A percentile compares a stretch with the other conserved stretches of the same genome.
Evolutionary conservation across 2,113 vertebrate species (phyloP).

Genomic region (Mus pahari): DNA sequence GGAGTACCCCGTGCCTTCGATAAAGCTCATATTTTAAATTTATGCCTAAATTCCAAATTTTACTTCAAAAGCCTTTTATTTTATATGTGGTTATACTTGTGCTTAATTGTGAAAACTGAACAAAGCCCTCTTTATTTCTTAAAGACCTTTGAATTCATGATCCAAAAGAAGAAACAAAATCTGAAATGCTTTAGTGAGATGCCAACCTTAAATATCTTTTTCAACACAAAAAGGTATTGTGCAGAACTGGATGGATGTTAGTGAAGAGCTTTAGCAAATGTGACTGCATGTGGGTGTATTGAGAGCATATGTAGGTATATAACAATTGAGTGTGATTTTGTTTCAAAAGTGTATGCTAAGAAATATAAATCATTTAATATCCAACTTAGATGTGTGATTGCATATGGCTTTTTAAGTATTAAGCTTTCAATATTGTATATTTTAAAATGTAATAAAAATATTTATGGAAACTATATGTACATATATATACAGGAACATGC

Average conservation of each 20-base stretch:
- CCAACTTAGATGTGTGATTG: background rate
- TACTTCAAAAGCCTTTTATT: background rate
- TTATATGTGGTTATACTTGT: background rate
- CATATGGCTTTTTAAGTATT: background rate
- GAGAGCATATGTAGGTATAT: background rate
- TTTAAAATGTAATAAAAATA: background rate
- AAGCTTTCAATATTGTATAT: background rate
- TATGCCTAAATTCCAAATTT: background rate
- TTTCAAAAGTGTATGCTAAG: constrained; percentile 27
- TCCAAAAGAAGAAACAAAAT: background rate
- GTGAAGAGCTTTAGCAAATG: background rate
- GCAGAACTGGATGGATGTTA: background rate
- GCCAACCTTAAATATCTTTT: background rate
- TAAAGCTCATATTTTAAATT: background rate
- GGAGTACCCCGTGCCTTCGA: background rate
- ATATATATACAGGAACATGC: too few species aligned
- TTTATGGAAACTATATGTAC: background rate
- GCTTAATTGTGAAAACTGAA: background rate
- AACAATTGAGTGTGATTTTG: background rate
- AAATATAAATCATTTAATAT: background rate
- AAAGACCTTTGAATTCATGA: background rate
- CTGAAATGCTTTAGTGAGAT: background rate
- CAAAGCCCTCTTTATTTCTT: background rate
- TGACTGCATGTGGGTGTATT: background rate
- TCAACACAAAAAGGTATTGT: background rate